These are phyloP conservation scores for Drosophila pandora DNA, from an alignment of 1,140 invertebrate genomes.

Conservation along the genomic window DNA sequence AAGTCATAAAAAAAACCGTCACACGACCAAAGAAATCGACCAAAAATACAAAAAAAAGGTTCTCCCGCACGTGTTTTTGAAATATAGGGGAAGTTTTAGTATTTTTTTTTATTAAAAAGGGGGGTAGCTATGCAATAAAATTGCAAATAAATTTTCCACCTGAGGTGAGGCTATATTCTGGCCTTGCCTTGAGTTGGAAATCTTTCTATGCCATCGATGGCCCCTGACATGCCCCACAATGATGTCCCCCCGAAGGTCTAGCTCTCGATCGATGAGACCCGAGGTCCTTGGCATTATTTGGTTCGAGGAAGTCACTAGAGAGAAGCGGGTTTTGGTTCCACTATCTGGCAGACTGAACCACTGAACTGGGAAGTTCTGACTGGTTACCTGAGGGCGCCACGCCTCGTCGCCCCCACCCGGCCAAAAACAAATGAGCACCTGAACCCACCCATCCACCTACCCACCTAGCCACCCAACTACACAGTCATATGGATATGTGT, in stretches of 20 bases:
- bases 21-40: no score
- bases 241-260: no score
- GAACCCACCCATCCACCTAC: constrained; percentile 6
- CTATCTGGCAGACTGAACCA: constrained; percentile 14
- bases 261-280: constrained; percentile 21
- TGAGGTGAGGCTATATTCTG: no score
- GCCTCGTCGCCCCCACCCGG: constrained; percentile 12
- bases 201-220: constrained; percentile 55
- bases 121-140: neutral
- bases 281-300: constrained; percentile 36
- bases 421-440: constrained; percentile 31
- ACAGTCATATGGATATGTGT: constrained; percentile 14
- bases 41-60: no score
- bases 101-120: neutral
- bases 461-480: constrained; percentile 11
- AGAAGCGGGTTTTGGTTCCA: constrained; percentile 22
- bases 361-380: constrained; percentile 22
- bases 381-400: constrained; percentile 5
- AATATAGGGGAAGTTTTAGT: no score
- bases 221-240: constrained; percentile 46
- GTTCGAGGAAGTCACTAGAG: no score
- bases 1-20: no score
- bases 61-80: no score
- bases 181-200: constrained; percentile 17
- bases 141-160: neutral